phyloP scores from a whole-genome alignment of 2,888 invertebrate species.

The Monochamus alternatus region DNA sequence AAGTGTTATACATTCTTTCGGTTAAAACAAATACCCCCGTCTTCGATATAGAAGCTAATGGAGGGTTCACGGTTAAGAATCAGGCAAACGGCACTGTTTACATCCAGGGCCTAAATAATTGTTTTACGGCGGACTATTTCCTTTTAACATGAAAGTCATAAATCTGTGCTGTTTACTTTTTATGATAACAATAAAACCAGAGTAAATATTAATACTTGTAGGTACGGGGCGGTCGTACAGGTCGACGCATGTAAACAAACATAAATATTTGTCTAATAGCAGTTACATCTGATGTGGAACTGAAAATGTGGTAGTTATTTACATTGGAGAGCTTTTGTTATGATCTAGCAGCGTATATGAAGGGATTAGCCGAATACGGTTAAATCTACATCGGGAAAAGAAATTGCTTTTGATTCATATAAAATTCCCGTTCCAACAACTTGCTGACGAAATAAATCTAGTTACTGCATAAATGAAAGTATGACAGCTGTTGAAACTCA shows the following conservation, averaged over 20 bases:
- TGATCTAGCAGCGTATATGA: too few species aligned
- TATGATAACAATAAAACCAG: slow-evolving; percentile 19
- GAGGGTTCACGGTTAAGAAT: not conserved
- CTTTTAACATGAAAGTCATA: slow-evolving; percentile 28
- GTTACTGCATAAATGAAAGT: too few species aligned
- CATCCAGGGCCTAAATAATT: slow-evolving; percentile 14
- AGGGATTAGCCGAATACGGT: too few species aligned
- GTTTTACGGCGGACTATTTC: slow-evolving; percentile 20
- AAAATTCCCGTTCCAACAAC: too few species aligned
- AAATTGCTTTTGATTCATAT: too few species aligned
- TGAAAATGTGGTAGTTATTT: slow-evolving; percentile 28
- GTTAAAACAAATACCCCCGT: not conserved
- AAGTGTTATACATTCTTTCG: not conserved
- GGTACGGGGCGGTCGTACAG: slow-evolving; percentile 16
- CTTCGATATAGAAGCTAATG: not conserved
- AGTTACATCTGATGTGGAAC: slow-evolving; percentile 31
- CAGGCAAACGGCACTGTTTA: slow-evolving; percentile 12
- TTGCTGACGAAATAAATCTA: too few species aligned
- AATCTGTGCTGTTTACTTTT: slow-evolving; percentile 27
- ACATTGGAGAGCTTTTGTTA: slow-evolving; percentile 1
- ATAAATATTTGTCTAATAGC: slow-evolving; percentile 30
- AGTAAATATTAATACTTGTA: slow-evolving; percentile 31
- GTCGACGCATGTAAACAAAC: slow-evolving; percentile 12
- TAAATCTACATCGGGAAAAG: too few species aligned
- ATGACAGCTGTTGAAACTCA: too few species aligned